Evolutionary conservation across 1,140 invertebrate species (phyloP).

Genomic region (Archivesica marissinica): DNA sequence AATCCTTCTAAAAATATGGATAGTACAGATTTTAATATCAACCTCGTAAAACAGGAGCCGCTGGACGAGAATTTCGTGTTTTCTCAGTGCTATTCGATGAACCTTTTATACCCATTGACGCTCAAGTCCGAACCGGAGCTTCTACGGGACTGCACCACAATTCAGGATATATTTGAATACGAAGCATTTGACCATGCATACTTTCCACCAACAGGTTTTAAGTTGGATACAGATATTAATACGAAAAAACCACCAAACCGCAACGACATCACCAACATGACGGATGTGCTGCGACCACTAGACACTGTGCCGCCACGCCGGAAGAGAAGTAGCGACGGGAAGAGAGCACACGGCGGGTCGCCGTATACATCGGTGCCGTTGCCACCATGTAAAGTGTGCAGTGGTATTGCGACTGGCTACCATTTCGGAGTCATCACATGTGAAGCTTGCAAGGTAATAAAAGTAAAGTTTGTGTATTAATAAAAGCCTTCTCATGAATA

Average conservation of each 20-base stretch:
- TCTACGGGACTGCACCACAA: slow-evolving; percentile 8
- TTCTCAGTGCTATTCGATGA: slow-evolving; percentile 1
- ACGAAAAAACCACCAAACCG: not conserved
- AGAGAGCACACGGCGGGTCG: not conserved
- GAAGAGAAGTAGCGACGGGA: slow-evolving; percentile 14
- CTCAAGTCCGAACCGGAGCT: slow-evolving; percentile 9
- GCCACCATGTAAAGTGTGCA: slow-evolving; percentile 84
- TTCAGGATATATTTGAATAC: slow-evolving; percentile 32
- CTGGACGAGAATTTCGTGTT: slow-evolving; percentile 1
- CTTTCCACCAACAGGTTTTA: not conserved
- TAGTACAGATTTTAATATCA: not conserved
- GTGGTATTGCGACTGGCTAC: slow-evolving; percentile 84
- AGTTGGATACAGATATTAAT: not conserved
- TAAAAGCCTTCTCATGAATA: too few relatives aligned
- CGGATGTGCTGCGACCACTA: not conserved
- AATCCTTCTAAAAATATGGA: not conserved
- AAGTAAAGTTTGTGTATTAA: too few relatives aligned
- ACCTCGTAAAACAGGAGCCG: not conserved
- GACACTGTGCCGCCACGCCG: not conserved
- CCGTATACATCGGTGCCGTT: slow-evolving; percentile 53
- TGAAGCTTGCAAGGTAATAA: slow-evolving; percentile 86
- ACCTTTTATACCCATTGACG: not conserved
- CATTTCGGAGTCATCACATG: slow-evolving; percentile 85
- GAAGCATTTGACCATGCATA: not conserved
- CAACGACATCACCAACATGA: not conserved